Evolutionary conservation across 2,888 invertebrate species (phyloP).

Genomic region (Plebejus melissa): DNA sequence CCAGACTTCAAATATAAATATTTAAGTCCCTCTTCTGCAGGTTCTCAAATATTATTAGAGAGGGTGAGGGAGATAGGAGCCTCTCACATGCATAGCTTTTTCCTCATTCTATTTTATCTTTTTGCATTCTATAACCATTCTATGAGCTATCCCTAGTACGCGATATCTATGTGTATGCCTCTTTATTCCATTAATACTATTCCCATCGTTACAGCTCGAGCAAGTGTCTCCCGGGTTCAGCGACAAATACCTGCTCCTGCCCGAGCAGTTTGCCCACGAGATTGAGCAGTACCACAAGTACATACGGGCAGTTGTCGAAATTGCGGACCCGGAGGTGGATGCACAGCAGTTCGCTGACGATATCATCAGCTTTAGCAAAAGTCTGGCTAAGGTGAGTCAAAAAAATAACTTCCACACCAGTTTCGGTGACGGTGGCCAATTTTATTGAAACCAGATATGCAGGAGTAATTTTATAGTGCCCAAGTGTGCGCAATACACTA

Average conservation of each 20-base stretch:
- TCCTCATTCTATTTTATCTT: too few species aligned
- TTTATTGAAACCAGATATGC: too few species aligned
- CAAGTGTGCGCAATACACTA: too few species aligned
- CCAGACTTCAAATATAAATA: too few species aligned
- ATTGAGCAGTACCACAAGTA: conserved; percentile 80
- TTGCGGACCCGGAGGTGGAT: conserved; percentile 65
- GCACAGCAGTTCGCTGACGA: conserved; percentile 77
- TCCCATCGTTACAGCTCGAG: conserved; percentile 69
- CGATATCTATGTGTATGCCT: neutral
- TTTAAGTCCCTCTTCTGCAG: too few species aligned
- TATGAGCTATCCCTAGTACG: neutral
- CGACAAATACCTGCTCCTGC: conserved; percentile 81
- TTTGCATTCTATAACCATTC: too few species aligned
- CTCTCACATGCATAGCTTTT: too few species aligned
- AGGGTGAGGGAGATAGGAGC: too few species aligned
- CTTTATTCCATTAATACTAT: neutral
- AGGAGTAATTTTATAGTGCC: too few species aligned
- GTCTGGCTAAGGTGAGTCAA: conserved; percentile 77
- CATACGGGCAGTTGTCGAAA: conserved; percentile 76
- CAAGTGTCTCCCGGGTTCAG: conserved; percentile 83
- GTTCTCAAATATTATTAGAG: too few species aligned
- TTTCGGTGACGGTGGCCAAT: too few species aligned
- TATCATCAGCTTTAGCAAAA: conserved; percentile 80
- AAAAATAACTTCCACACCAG: neutral
- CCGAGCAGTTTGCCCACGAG: conserved; percentile 80